Conservation (phyloP, 2,888 invertebrate genomes). For the Nephrotoma appendiculata region DNA sequence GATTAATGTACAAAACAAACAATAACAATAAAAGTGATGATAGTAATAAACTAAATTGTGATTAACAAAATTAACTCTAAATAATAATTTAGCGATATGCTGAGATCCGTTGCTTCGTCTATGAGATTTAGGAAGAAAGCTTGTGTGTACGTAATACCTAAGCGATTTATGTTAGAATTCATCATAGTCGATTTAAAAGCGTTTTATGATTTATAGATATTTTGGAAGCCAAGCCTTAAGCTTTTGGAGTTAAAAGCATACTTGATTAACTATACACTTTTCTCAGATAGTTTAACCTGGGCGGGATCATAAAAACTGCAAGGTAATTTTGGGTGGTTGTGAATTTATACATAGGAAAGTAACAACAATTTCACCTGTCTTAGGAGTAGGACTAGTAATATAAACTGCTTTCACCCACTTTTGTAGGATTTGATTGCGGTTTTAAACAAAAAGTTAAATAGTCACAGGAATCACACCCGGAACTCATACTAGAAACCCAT, state of each 20-base stretch:
- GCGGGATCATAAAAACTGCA: no score
- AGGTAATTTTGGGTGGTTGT: no score
- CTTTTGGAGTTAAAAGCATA: not conserved
- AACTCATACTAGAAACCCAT: no score
- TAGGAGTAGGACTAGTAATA: no score
- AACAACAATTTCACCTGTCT: no score
- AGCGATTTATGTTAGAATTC: not conserved
- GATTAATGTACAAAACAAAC: not conserved
- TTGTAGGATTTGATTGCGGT: no score
- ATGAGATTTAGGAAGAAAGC: not conserved
- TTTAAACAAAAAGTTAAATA: no score
- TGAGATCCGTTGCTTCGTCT: not conserved
- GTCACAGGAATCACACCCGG: no score
- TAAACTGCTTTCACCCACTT: no score
- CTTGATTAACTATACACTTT: no score
- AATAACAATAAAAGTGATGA: not conserved
- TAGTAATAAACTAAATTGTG: not conserved
- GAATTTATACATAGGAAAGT: no score
- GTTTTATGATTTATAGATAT: not conserved
- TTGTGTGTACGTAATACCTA: not conserved
- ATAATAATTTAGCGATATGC: not conserved
- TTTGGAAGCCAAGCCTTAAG: not conserved
- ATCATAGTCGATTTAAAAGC: not conserved
- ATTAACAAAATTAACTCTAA: not conserved
- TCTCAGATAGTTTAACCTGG: no score